These are phyloP conservation scores for Nyctereutes procyonoides DNA, from an alignment of 2,113 vertebrate species.

Conservation along the genomic window DNA sequence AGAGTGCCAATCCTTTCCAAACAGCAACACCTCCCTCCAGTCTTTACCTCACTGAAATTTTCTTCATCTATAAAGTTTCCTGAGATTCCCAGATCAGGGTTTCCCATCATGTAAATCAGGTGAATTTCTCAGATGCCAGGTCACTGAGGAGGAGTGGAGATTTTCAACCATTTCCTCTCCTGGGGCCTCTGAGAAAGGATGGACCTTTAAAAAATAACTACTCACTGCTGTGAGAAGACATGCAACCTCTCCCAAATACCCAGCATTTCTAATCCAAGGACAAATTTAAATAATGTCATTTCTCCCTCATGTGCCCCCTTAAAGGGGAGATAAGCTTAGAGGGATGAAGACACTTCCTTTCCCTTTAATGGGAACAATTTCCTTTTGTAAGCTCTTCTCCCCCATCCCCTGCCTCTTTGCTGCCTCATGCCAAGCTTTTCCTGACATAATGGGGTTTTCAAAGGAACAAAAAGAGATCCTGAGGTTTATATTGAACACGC, in stretches of 20 bases:
- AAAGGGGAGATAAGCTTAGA: background rate
- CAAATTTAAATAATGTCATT: background rate
- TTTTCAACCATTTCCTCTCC: background rate
- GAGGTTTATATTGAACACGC: background rate
- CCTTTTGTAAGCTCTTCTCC: background rate
- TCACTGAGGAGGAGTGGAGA: background rate
- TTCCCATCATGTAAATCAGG: background rate
- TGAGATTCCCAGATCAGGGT: background rate
- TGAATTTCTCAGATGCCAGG: background rate
- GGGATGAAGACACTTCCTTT: background rate
- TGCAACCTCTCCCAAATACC: background rate
- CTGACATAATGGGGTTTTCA: background rate
- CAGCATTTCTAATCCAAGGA: background rate
- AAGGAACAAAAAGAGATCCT: background rate
- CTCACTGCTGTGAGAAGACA: background rate
- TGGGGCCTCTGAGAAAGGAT: background rate
- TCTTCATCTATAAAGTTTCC: background rate
- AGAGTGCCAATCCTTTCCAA: background rate
- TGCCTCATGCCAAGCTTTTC: background rate
- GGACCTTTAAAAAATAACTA: background rate
- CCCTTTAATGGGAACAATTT: background rate
- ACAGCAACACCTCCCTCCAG: background rate
- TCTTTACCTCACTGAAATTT: background rate
- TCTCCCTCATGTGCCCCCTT: background rate
- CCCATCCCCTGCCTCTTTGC: background rate